Base-by-base conservation (phyloP, 2,888 invertebrate species). In the Rotaria magnacalcarata region DNA sequence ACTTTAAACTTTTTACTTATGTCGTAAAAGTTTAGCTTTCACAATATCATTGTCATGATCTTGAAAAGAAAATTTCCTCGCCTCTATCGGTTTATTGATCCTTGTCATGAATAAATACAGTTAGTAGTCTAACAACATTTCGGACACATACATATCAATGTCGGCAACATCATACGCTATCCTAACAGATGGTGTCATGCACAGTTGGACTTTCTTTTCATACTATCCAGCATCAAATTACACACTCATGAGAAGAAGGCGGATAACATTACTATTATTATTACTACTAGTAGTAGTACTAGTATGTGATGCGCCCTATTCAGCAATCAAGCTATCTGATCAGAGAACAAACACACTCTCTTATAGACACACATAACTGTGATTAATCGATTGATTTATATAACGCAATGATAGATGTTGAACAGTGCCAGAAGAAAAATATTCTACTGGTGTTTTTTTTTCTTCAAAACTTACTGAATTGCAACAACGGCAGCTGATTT, bases 401-500 rank as follows among this genome's bases (percentile, higher is more conserved):
- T 67, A 67, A 43, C 47, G 47, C n/a, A 7, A 47, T n/a, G 43
- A 80, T 27, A 67, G 34, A 34, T 41, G 19, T 80, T 11, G 47
- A 80, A 47, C 11, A 47, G 47, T 21, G 24, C n/a, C 43, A 47
- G 11, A 8, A 47, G 3, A 21, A 7, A 52, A 52, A 52, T 52
- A 52, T 52, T 52, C 1, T 52, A 1, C 16, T 47, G 5, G 5
- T 47, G 5, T 47, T 5, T 16, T 52, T 21, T 3, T 54, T 47
- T 80, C 0, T n/a, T 60, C 2, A 21, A 43, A 34, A 34, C 80
- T 80, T 80, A 80, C 80, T 47, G 43, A 47, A 80, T 80, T 21
- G 80, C 80, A 0, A 80, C 80, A 24, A 80, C 80, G n/a, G 80
- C 80, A 43, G 80, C 80, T 47, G 80, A 80, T 80, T 80, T 80